Evolutionary conservation across 2,797 vertebrate species (phyloP).

Genomic region (Dallia pectoralis): DNA sequence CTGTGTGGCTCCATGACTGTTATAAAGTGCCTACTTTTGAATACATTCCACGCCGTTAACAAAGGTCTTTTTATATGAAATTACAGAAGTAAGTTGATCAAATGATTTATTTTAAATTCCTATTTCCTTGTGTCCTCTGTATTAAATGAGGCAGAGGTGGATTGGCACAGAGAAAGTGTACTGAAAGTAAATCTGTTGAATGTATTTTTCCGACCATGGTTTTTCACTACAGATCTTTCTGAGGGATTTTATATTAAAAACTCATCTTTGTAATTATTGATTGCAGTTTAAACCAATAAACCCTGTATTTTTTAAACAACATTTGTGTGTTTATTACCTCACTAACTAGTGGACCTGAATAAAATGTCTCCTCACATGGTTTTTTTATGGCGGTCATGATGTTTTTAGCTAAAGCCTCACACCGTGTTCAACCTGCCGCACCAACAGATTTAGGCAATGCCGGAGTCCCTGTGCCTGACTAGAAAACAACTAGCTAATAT

Average conservation of each 20-base stretch:
- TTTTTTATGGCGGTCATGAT: background rate
- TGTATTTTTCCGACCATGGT: constrained; percentile 89
- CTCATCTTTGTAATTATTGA: constrained; percentile 95
- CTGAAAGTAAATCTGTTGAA: constrained; percentile 91
- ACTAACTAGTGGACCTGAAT: background rate
- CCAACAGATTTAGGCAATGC: background rate
- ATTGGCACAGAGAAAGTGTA: constrained; percentile 93
- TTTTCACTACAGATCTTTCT: constrained; percentile 92
- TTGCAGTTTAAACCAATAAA: constrained; percentile 99
- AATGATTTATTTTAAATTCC: constrained; percentile 67
- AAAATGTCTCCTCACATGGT: background rate
- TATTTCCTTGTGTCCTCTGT: constrained; percentile 81
- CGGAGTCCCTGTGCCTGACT: background rate
- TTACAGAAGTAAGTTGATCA: constrained; percentile 55
- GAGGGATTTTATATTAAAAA: constrained; percentile 93
- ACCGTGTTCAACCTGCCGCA: background rate
- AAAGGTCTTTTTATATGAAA: constrained; percentile 75
- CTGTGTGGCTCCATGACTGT: constrained; percentile 73
- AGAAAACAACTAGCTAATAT: background rate
- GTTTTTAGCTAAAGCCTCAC: background rate
- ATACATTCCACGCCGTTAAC: constrained; percentile 93
- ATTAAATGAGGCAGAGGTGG: constrained; percentile 77
- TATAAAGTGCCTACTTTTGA: constrained; percentile 84
- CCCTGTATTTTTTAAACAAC: constrained; percentile 82
- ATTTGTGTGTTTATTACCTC: background rate